Base-by-base conservation (phyloP, 2,113 vertebrate genomes). In the Chloebia gouldiae region DNA sequence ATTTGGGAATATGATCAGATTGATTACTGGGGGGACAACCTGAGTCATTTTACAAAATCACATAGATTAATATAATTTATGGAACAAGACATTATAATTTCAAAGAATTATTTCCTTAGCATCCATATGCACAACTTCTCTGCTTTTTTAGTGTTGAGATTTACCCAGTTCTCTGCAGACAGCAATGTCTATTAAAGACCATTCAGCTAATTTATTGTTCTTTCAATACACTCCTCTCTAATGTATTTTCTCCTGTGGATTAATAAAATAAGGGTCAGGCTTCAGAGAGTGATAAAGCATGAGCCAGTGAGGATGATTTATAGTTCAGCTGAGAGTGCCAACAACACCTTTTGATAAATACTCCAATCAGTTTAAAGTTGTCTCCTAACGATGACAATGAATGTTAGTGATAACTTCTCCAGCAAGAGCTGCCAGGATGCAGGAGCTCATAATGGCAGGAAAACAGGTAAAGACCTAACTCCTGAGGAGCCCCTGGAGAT, bases 201-300 rank as follows among this genome's bases (percentile, higher is more conserved):
- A 86, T 75, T 84, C 73, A 53, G 17, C 28, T 95, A 94, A 96
- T 96, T 92, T 95, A 92, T 92, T 95, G 94, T 33, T 95, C 60
- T 90, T 95, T 93, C 77, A 73, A 90, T 90, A 79, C 54, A 81
- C 60, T 89, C 44, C 73, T 93, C 81, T 79, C 72, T 92, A 90
- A 95, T 91, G 79, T 82, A 93, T 96, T 96, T 95, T 91, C 59
- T 79, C 76, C 66, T 70, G 78, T 53, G 60, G 81, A 96, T 95
- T 97, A 96, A 94, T 95, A 96, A 96, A 94, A 92, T 86, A 88
- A 94, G 86, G 77, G 73, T 94, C 59, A 85, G 65, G 45, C 78
- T 93, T 95, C 87, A 93, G 80, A 96, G 17, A 45, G 59, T 95
- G 90, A 95, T 81, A 96, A 96, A 95, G 77, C 69, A 64, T 28